These are phyloP conservation scores for Myrmophylax atrothorax DNA, from an alignment of 2,113 vertebrate species.

Conservation along the genomic window DNA sequence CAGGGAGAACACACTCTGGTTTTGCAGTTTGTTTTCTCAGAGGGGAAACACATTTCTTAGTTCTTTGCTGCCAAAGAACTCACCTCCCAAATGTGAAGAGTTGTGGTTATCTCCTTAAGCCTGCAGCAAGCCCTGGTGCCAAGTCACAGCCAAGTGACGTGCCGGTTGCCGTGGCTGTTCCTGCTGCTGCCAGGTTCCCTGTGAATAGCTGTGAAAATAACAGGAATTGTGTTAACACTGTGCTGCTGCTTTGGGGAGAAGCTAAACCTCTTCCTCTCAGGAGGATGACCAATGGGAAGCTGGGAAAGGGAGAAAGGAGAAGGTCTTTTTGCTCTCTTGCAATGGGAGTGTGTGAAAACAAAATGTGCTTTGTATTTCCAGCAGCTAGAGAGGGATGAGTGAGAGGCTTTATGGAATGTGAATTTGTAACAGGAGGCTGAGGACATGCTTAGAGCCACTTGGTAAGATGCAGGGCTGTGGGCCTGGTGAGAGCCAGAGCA, in stretches of 20 bases:
- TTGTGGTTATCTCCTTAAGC: background rate
- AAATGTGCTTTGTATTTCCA: background rate
- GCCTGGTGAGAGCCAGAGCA: background rate
- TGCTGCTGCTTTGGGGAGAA: slow-evolving; percentile 41
- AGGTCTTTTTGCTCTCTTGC: background rate
- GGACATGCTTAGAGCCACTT: background rate
- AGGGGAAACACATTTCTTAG: background rate
- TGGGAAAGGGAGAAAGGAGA: background rate
- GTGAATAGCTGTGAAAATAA: slow-evolving; percentile 56
- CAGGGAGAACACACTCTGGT: background rate
- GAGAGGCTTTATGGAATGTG: background rate
- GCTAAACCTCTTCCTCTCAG: background rate
- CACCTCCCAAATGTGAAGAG: slow-evolving; percentile 43
- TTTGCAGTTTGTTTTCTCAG: background rate
- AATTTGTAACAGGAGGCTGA: background rate
- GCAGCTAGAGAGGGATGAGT: background rate
- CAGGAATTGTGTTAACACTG: background rate
- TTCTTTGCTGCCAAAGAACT: slow-evolving; percentile 17
- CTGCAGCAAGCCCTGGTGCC: slow-evolving; percentile 31
- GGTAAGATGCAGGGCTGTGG: background rate
- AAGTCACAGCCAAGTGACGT: background rate
- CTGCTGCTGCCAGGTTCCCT: slow-evolving; percentile 9
- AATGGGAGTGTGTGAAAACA: background rate
- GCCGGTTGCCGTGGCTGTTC: background rate
- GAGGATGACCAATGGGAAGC: background rate